These are phyloP conservation scores for Aphaenogaster ashmeadi DNA, from an alignment of 1,140 invertebrate species.

Conservation along the genomic window DNA sequence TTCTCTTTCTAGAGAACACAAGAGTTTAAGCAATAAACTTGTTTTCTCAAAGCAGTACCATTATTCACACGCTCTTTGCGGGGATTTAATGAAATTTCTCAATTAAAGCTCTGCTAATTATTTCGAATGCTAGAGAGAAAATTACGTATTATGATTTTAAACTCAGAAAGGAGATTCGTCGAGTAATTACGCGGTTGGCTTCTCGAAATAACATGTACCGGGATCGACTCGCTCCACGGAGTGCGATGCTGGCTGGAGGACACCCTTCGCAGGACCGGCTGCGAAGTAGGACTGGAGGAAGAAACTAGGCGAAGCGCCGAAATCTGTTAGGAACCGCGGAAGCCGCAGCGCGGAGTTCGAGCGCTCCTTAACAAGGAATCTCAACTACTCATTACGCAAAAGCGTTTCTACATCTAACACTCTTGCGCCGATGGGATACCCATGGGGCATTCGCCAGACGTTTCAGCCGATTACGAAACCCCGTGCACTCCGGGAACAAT, in stretches of 20 bases:
- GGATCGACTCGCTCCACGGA: background rate
- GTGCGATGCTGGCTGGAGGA: too few relatives aligned
- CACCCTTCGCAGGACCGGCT: background rate
- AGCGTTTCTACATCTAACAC: conserved; percentile 69
- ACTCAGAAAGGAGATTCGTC: background rate
- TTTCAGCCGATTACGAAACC: conserved; percentile 63
- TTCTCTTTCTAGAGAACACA: background rate
- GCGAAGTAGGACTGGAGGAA: conserved; percentile 47
- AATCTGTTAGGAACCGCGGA: conserved; percentile 78
- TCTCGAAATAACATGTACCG: conserved; percentile 27
- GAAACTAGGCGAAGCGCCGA: conserved; percentile 76
- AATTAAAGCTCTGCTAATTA: background rate
- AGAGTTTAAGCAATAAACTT: background rate
- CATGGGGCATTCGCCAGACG: conserved; percentile 62
- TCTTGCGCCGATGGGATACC: conserved; percentile 54
- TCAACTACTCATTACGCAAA: conserved; percentile 79
- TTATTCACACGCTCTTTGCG: background rate
- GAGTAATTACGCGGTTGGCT: conserved; percentile 3
- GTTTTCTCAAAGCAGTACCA: background rate
- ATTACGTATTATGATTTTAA: background rate
- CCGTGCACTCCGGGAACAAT: conserved; percentile 45
- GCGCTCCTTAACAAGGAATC: conserved; percentile 77
- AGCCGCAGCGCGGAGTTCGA: conserved; percentile 76
- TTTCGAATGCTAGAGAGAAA: background rate
- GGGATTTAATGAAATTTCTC: background rate